A percentile compares a stretch with the other conserved stretches of the same genome.
These are phyloP conservation scores for Conus ventricosus DNA, from an alignment of 1,140 invertebrate genomes.

Conservation along the genomic window DNA sequence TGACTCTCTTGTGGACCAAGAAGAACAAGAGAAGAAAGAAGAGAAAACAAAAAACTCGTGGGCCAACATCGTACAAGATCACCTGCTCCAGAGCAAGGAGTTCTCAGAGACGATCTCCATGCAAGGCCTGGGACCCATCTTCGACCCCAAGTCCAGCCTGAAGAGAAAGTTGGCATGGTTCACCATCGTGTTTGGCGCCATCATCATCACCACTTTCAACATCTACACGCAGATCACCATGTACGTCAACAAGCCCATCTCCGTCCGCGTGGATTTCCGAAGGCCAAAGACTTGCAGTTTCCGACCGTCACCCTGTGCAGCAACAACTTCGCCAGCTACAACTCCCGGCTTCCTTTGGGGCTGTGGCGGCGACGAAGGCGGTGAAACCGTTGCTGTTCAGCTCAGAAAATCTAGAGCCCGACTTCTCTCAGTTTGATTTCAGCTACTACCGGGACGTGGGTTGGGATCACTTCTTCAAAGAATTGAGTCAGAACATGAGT, in stretches of 20 bases:
- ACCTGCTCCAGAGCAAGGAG: background rate
- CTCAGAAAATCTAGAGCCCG: background rate
- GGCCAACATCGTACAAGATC: background rate
- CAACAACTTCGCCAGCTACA: slow-evolving; percentile 32
- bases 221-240: slow-evolving; percentile 34
- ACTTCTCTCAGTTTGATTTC: slow-evolving; percentile 22
- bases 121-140: slow-evolving; percentile 33
- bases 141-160: slow-evolving; percentile 34
- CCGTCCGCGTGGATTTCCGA: slow-evolving; percentile 23
- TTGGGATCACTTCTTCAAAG: background rate
- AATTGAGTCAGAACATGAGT: background rate
- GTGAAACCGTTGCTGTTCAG: slow-evolving; percentile 21
- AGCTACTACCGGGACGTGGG: background rate
- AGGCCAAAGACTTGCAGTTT: slow-evolving; percentile 16
- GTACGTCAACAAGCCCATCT: slow-evolving; percentile 17
- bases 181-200: slow-evolving; percentile 17
- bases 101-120: slow-evolving; percentile 32
- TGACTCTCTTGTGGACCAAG: background rate
- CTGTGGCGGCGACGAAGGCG: background rate
- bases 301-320: slow-evolving; percentile 34
- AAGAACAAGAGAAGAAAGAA: background rate
- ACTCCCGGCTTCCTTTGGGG: background rate
- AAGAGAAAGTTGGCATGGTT: slow-evolving; percentile 19
- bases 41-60: background rate
- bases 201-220: slow-evolving; percentile 35